Percentiles rank a stretch among this genome's conserved stretches.
phyloP scores from a whole-genome alignment of 2,797 vertebrate genomes.

The Selene dorsalis region DNA sequence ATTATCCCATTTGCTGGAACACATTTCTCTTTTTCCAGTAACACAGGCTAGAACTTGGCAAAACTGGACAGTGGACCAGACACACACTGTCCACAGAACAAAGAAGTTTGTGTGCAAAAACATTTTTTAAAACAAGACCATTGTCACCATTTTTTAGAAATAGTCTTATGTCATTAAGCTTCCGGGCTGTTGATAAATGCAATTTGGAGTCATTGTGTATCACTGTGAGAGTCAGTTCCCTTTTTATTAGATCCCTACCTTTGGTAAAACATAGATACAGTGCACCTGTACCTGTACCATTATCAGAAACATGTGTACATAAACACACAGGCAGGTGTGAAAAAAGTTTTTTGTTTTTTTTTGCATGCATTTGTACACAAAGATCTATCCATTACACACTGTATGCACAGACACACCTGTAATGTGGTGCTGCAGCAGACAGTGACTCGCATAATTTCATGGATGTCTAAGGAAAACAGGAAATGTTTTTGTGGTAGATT shows the following conservation, averaged over 20 bases:
- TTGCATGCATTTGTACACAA: neutral
- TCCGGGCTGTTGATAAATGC: neutral
- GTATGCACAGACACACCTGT: neutral
- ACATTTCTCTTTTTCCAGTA: conserved; percentile 64
- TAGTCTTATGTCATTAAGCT: neutral
- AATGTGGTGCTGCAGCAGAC: conserved; percentile 16
- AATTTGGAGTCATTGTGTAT: neutral
- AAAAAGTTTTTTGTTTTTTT: too few species aligned
- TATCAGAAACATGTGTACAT: neutral
- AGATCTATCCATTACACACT: neutral
- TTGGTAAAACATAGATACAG: neutral
- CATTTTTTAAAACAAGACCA: neutral
- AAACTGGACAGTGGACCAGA: conserved; percentile 40
- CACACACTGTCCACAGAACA: conserved; percentile 20
- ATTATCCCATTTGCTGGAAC: conserved; percentile 78
- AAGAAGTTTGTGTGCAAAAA: conserved; percentile 9
- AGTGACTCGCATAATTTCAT: conserved; percentile 10
- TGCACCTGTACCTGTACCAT: neutral
- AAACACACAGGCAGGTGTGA: neutral
- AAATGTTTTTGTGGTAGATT: conserved; percentile 9
- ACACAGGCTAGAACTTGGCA: conserved; percentile 51
- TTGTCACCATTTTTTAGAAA: neutral
- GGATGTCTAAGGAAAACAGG: neutral
- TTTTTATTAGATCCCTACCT: neutral
- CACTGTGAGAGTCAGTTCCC: neutral